phyloP scores from a whole-genome alignment of 2,113 vertebrate genomes.

The Beaufortia kweichowensis region DNA sequence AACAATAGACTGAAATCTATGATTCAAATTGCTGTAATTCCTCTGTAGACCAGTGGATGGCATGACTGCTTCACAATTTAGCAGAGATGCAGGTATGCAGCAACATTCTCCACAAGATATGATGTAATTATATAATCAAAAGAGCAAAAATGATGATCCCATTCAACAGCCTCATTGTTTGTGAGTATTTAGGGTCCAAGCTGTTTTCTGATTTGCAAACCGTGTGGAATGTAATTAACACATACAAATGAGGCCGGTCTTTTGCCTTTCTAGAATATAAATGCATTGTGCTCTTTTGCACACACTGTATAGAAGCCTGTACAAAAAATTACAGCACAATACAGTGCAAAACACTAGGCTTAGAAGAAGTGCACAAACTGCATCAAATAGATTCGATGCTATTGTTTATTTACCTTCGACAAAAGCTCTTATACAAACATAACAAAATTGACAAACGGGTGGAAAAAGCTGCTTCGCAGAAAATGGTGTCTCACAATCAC shows the following conservation, averaged over 20 bases:
- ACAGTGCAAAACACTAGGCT: background rate
- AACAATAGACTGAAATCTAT: too few relatives aligned
- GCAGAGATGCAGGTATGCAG: background rate
- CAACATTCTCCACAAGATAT: constrained; percentile 39
- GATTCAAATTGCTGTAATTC: constrained; percentile 15
- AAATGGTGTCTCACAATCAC: constrained; percentile 47
- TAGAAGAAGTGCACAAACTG: background rate
- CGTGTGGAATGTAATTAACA: constrained; percentile 4
- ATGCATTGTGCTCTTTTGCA: constrained; percentile 6
- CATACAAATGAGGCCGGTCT: constrained; percentile 3
- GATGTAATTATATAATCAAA: constrained; percentile 64
- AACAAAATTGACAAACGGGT: background rate
- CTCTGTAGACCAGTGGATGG: constrained; percentile 43
- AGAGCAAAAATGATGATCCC: constrained; percentile 25
- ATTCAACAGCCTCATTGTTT: constrained; percentile 30
- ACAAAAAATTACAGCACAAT: background rate
- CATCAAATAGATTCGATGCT: background rate
- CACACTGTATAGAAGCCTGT: background rate
- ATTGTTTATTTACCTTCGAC: background rate
- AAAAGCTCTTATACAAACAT: background rate
- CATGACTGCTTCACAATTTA: constrained; percentile 18
- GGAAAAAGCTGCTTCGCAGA: constrained; percentile 28
- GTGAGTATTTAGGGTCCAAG: constrained; percentile 21
- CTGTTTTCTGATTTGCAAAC: constrained; percentile 17
- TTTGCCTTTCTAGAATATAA: constrained; percentile 10